Evolutionary conservation across 2,113 vertebrate species (phyloP).

Genomic region (Takifugu bimaculatus): DNA sequence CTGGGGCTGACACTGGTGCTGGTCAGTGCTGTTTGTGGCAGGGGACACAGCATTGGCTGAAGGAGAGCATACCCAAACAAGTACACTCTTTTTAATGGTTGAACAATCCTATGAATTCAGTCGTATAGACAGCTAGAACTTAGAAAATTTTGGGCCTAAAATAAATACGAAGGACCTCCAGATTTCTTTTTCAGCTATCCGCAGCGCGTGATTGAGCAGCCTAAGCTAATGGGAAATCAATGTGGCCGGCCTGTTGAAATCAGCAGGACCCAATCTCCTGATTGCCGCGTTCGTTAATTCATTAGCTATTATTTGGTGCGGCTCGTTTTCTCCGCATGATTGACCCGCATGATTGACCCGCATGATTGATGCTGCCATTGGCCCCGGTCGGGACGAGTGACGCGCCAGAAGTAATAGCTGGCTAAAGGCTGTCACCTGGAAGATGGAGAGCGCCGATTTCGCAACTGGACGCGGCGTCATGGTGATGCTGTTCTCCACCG

Average conservation of each 20-base stretch:
- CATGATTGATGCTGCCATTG: slow-evolving; percentile 42
- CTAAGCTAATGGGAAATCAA: slow-evolving; percentile 37
- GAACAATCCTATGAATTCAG: background rate
- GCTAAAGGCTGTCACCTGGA: slow-evolving; percentile 80
- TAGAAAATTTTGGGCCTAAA: background rate
- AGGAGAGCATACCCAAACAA: slow-evolving; percentile 16
- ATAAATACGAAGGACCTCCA: slow-evolving; percentile 4
- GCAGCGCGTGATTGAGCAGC: slow-evolving; percentile 12
- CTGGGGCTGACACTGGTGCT: slow-evolving; percentile 82
- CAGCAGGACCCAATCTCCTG: slow-evolving; percentile 9
- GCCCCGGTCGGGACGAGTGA: slow-evolving; percentile 24
- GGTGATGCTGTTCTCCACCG: slow-evolving; percentile 83
- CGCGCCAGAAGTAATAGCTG: slow-evolving; percentile 11
- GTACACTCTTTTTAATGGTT: background rate
- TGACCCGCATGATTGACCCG: slow-evolving; percentile 16
- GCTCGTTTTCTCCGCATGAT: background rate
- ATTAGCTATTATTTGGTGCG: slow-evolving; percentile 8
- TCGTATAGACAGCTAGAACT: background rate
- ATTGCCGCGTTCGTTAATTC: slow-evolving; percentile 23
- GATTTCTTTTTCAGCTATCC: background rate
- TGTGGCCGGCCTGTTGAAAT: slow-evolving; percentile 23
- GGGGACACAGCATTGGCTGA: slow-evolving; percentile 77
- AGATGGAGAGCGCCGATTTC: slow-evolving; percentile 90
- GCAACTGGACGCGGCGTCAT: slow-evolving; percentile 74
- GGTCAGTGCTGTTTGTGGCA: slow-evolving; percentile 82